Conservation (phyloP, 2,113 vertebrate genomes). For the Anarrhichthys ocellatus region DNA sequence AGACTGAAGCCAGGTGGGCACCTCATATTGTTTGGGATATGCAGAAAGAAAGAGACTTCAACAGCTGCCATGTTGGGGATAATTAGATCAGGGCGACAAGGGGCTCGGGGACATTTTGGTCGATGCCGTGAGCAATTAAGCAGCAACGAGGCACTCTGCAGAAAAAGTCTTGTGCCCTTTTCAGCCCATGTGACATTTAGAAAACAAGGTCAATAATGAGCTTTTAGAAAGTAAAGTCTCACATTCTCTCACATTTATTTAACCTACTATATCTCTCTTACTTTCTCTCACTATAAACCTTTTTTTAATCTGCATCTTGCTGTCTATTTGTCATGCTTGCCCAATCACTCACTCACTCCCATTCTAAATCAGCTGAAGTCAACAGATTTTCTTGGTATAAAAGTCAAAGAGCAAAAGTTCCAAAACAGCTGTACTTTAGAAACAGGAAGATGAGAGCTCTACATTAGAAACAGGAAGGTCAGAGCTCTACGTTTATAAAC, state of each 20-base stretch:
- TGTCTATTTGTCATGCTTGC: not conserved
- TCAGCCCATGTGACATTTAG: conserved; percentile 33
- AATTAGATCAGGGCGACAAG: conserved; percentile 36
- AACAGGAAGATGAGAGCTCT: not conserved
- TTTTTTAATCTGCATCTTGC: not conserved
- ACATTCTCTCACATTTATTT: not conserved
- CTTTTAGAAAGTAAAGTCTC: not conserved
- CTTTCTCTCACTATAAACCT: not conserved
- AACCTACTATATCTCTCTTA: not conserved
- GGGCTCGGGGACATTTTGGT: conserved; percentile 15
- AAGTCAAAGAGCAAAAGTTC: not conserved
- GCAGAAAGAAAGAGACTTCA: conserved; percentile 38
- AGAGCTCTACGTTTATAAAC: no score
- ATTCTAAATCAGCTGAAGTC: not conserved
- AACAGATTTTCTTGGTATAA: conserved; percentile 6
- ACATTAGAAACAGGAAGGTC: not conserved
- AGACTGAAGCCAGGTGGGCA: not conserved
- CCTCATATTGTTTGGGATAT: conserved; percentile 16
- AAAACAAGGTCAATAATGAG: conserved; percentile 48
- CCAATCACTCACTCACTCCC: not conserved
- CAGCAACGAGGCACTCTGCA: not conserved
- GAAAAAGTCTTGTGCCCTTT: conserved; percentile 2
- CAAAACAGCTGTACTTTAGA: no score
- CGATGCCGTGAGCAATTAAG: conserved; percentile 48
- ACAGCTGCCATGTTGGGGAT: conserved; percentile 45